Evolutionary conservation across 2,113 vertebrate genomes (phyloP), one percentile per base, ranked within the genome.

Genomic region (Ceyx melanurus): DNA sequence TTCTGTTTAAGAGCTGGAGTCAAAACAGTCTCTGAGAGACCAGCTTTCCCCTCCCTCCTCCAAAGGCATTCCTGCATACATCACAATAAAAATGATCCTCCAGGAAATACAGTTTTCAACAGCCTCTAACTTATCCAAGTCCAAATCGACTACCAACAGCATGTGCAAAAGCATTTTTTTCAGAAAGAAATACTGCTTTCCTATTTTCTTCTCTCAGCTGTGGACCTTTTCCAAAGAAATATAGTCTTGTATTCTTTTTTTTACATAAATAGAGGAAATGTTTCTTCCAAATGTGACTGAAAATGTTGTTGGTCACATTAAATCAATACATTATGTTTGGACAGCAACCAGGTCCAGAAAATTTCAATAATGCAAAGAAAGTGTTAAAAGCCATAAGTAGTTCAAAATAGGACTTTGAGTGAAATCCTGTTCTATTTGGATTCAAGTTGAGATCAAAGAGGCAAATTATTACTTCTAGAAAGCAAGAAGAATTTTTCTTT

Each of bases 281-380:
- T 10, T 71, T 94, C 87, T 92, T 94, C 82, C 93, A 96, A 89
- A 76, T 43, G 75, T 74, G 60, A 79, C 21, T 75, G 82, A 94
- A 88, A 74, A 79, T 31, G 31, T 16, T 91, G 33, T 54, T 85
- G 61, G 75, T 54, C 0, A 2, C 65, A 82, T 73, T 70, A 94
- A 91, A 85, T 76, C 45, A 62, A 58, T 50, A 14, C 22, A 26
- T 94, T 51, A 35, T 70, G 58, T 76, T 74, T 92, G 84, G 50
- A 73, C 13, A 94, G 67, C 17, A 76, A 73, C 28, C 28, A 91
- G 9, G 33, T 70, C 54, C 71, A 93, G 58, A 93, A 85, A 43
- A 73, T 8, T 76, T 82, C 37, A 33, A 37, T 58, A 89, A 78
- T 82, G 46, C 43, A 62, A 80, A 68, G 19, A 43, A 66, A 89